Conservation (phyloP, 2,888 invertebrate genomes). For the Tetragonula carbonaria region DNA sequence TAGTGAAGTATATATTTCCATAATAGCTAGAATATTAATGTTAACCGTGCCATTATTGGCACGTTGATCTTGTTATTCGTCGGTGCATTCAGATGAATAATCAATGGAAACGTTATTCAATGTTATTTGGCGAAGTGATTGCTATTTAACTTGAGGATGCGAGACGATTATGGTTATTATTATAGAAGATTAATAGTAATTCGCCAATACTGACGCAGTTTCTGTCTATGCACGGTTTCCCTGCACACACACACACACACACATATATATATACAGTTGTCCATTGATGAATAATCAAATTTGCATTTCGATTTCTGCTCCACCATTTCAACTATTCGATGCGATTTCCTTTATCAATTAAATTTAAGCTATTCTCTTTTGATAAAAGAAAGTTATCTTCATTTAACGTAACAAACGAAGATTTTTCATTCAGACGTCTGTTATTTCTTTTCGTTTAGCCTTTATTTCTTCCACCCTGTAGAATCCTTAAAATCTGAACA, state of each 20-base stretch:
- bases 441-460: no score
- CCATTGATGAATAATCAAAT: constrained; percentile 28
- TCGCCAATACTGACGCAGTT: background rate
- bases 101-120: background rate
- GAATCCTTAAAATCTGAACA: no score
- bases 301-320: constrained; percentile 1
- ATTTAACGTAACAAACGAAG: background rate
- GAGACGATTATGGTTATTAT: constrained; percentile 15
- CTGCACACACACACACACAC: background rate
- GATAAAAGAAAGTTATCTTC: background rate
- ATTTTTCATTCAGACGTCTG: no score
- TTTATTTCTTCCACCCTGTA: no score
- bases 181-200: constrained; percentile 15
- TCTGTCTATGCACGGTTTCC: background rate
- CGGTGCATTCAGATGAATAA: background rate
- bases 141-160: background rate
- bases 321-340: background rate
- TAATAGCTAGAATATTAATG: background rate
- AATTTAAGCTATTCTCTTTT: background rate
- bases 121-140: background rate
- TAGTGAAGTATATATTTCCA: background rate
- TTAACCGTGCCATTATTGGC: background rate
- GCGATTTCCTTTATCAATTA: constrained; percentile 4
- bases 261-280: background rate
- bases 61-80: background rate